Conservation (phyloP, 2,888 invertebrate species). For the Pristionchus exspectatus region DNA sequence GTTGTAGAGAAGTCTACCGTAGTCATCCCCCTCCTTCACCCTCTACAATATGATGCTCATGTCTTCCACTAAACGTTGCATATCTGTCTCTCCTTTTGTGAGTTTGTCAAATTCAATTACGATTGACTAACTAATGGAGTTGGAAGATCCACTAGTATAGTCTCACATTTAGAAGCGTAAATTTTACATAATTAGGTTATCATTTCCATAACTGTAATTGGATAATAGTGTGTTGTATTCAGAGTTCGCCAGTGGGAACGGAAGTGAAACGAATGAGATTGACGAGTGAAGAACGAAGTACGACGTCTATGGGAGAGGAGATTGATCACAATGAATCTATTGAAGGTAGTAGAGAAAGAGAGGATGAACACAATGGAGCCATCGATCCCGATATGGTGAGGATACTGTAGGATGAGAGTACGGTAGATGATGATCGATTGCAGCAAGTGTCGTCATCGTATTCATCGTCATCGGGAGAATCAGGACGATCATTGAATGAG, state of each 20-base stretch:
- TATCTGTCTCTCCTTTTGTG: not conserved
- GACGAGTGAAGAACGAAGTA: not conserved
- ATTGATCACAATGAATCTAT: not conserved
- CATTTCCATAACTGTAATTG: not conserved
- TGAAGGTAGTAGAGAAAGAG: not conserved
- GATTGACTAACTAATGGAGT: not conserved
- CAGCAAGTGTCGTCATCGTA: conserved; percentile 4
- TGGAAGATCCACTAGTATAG: not conserved
- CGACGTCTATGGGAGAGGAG: not conserved
- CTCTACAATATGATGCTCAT: not conserved
- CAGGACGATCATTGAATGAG: not conserved
- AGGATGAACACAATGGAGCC: not conserved
- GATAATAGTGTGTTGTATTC: not conserved
- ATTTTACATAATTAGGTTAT: not conserved
- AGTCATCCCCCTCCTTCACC: not conserved
- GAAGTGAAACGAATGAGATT: conserved; percentile 16
- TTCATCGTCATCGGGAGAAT: conserved; percentile 2
- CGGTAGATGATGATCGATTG: conserved; percentile 22
- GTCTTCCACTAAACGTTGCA: not conserved
- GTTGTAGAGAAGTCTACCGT: conserved; percentile 40
- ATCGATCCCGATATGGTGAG: not conserved
- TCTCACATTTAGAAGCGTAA: not conserved
- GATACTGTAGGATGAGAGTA: not conserved
- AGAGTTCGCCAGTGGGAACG: not conserved
- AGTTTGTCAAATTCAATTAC: not conserved